Conservation (phyloP, 1,140 invertebrate genomes). For the Psilanteris sp. region DNA sequence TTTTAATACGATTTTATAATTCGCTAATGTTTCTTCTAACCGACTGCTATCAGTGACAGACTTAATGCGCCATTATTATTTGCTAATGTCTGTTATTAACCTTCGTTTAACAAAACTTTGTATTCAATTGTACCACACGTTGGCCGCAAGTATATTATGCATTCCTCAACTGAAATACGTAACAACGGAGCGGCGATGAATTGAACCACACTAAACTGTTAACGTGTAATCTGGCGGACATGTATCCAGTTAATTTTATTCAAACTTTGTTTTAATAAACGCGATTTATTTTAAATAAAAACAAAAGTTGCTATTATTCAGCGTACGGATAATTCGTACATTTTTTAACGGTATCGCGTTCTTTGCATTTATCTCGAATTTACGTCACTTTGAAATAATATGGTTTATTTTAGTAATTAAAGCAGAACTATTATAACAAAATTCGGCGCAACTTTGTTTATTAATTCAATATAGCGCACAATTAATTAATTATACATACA, state of each 20-base stretch:
- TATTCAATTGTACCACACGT: slow-evolving; percentile 15
- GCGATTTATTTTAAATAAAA: background rate
- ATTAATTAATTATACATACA: too few species aligned
- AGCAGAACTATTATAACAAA: too few species aligned
- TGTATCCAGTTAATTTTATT: slow-evolving; percentile 4
- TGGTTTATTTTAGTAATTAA: too few species aligned
- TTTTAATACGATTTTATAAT: slow-evolving; percentile 27
- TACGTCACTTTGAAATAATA: too few species aligned
- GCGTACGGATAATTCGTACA: too few species aligned
- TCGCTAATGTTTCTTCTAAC: slow-evolving; percentile 36
- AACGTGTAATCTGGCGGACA: slow-evolving; percentile 21
- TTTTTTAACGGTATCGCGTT: too few species aligned
- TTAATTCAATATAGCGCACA: too few species aligned
- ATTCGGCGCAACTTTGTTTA: too few species aligned
- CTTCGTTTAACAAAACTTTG: slow-evolving; percentile 19
- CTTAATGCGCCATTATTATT: slow-evolving; percentile 31
- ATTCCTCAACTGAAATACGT: slow-evolving; percentile 25
- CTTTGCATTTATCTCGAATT: too few species aligned
- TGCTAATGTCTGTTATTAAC: slow-evolving; percentile 38
- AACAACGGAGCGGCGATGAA: slow-evolving; percentile 16
- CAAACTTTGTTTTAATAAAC: slow-evolving; percentile 11
- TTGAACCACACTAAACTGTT: slow-evolving; percentile 21
- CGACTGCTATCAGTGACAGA: slow-evolving; percentile 9
- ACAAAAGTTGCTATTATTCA: background rate
- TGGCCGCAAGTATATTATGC: slow-evolving; percentile 15